Conservation (phyloP, 1,140 invertebrate genomes). For the Drosophila bipectinata region DNA sequence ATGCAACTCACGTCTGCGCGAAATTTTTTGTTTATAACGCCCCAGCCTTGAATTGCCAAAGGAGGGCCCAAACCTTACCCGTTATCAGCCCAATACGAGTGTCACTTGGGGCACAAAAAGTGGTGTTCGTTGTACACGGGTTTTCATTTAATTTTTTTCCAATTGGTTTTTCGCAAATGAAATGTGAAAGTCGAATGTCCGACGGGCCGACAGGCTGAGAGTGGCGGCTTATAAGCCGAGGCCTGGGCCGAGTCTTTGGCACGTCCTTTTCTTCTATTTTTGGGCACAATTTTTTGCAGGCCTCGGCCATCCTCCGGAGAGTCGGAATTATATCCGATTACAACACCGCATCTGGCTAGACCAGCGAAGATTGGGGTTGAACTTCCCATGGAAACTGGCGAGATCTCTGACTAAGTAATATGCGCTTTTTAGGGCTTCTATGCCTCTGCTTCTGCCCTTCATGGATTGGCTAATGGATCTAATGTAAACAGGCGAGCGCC, state of each 20-base stretch:
- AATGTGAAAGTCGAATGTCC: slow-evolving; percentile 62
- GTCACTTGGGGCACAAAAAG: slow-evolving; percentile 52
- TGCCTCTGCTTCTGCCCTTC: background rate
- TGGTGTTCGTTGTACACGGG: slow-evolving; percentile 8
- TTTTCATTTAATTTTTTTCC: slow-evolving; percentile 39
- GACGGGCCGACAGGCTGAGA: background rate
- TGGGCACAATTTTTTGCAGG: slow-evolving; percentile 10
- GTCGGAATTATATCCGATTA: slow-evolving; percentile 77
- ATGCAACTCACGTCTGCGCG: slow-evolving; percentile 74
- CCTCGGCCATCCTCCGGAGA: slow-evolving; percentile 55
- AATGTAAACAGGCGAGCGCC: slow-evolving; percentile 36
- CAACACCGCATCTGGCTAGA: slow-evolving; percentile 65
- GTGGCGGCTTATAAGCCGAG: slow-evolving; percentile 58
- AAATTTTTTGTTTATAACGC: slow-evolving; percentile 79
- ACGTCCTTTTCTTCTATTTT: slow-evolving; percentile 18
- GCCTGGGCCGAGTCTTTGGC: slow-evolving; percentile 41
- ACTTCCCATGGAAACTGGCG: slow-evolving; percentile 6
- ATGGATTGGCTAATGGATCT: slow-evolving; percentile 51
- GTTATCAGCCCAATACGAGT: slow-evolving; percentile 42
- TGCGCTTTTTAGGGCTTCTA: slow-evolving; percentile 16
- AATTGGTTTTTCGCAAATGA: slow-evolving; percentile 50
- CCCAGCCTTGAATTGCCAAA: slow-evolving; percentile 19
- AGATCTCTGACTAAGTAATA: slow-evolving; percentile 37
- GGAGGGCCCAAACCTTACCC: background rate
- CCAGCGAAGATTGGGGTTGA: slow-evolving; percentile 40